These are phyloP conservation scores for Hafferia zeledoni DNA, from an alignment of 2,797 vertebrate species.

Conservation along the genomic window DNA sequence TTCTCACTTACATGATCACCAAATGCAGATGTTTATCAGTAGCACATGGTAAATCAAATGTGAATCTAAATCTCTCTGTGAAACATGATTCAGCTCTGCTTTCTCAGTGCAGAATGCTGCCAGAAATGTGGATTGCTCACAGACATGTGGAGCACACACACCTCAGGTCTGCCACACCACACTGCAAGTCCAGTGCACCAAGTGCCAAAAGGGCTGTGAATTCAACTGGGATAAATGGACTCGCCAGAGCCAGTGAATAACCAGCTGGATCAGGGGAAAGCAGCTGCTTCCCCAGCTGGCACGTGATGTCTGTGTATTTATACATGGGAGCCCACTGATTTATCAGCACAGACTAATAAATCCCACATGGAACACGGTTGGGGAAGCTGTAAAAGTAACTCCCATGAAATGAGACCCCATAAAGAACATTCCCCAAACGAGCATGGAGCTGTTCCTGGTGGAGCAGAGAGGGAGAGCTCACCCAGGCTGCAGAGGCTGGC, in stretches of 20 bases:
- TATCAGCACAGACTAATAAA: rapidly evolving
- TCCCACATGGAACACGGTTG: rapidly evolving
- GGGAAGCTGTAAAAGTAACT: neutral
- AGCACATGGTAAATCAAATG: neutral
- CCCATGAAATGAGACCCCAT: neutral
- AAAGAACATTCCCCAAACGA: rapidly evolving
- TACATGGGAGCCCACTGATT: neutral
- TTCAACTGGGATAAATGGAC: rapidly evolving
- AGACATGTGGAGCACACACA: rapidly evolving
- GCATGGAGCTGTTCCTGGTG: rapidly evolving
- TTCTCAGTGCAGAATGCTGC: neutral
- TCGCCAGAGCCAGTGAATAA: neutral
- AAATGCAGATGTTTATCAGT: neutral
- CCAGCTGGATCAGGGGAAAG: neutral
- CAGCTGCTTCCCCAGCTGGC: neutral
- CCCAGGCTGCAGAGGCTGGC: neutral
- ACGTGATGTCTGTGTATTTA: rapidly evolving
- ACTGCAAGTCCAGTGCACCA: rapidly evolving
- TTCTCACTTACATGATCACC: neutral
- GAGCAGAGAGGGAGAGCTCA: rapidly evolving
- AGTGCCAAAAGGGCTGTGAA: neutral
- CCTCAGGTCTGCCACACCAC: rapidly evolving
- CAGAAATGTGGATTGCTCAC: neutral
- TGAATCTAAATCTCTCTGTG: neutral
- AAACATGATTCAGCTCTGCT: neutral